These are phyloP conservation scores for Ellobium chinense DNA, from an alignment of 2,888 invertebrate genomes.

Conservation along the genomic window DNA sequence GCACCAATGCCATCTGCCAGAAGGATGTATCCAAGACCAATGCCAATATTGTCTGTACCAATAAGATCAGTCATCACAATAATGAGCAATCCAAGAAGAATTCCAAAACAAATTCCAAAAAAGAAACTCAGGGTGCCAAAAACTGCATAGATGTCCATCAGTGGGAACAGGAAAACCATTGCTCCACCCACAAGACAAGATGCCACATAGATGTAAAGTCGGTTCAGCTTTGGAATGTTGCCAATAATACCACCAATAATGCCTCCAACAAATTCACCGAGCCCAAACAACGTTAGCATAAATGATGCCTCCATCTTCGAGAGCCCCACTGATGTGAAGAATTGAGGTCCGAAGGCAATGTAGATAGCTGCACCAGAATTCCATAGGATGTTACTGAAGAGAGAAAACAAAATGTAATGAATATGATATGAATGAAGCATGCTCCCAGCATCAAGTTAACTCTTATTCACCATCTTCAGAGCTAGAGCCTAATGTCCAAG, in stretches of 20 bases:
- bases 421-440: no score
- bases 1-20: slow-evolving; percentile 67
- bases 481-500: neutral
- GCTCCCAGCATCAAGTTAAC: no score
- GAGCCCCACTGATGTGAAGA: slow-evolving; percentile 55
- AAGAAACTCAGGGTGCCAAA: slow-evolving; percentile 44
- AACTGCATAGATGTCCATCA: slow-evolving; percentile 25
- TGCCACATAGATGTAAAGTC: slow-evolving; percentile 55
- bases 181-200: slow-evolving; percentile 59
- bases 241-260: slow-evolving; percentile 64
- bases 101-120: slow-evolving; percentile 64
- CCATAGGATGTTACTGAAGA: slow-evolving; percentile 67
- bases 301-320: slow-evolving; percentile 55
- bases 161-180: slow-evolving; percentile 49
- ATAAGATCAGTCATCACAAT: slow-evolving; percentile 65
- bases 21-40: slow-evolving; percentile 68
- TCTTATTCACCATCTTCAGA: no score
- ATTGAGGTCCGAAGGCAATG: slow-evolving; percentile 61
- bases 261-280: slow-evolving; percentile 63
- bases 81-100: slow-evolving; percentile 66
- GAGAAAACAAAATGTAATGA: no score
- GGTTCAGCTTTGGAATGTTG: slow-evolving; percentile 56
- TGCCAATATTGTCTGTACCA: slow-evolving; percentile 58
- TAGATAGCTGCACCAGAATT: slow-evolving; percentile 59
- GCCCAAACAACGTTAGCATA: slow-evolving; percentile 56